Conservation (phyloP, 2,113 vertebrate species). For the Plotosus lineatus region DNA sequence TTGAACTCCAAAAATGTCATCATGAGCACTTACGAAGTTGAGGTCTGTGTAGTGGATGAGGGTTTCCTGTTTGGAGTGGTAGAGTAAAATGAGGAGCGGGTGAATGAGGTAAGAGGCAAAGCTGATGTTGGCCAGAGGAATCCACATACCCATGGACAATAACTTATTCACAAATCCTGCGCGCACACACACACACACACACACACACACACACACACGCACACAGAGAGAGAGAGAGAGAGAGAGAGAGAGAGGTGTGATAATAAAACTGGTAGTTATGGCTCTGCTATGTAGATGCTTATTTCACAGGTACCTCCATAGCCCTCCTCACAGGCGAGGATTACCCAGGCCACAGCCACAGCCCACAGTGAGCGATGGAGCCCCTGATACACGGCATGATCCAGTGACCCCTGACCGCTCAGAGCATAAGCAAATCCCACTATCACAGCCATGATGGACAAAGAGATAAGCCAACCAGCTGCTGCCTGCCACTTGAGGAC, state of each 20-base stretch:
- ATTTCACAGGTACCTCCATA: conserved; percentile 71
- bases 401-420: conserved; percentile 61
- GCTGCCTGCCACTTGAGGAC: conserved; percentile 71
- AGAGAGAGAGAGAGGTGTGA: background rate
- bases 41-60: conserved; percentile 76
- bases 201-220: conserved; percentile 4
- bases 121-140: conserved; percentile 77
- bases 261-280: background rate
- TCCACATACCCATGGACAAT: conserved; percentile 74
- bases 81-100: conserved; percentile 77
- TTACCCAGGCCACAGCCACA: conserved; percentile 75
- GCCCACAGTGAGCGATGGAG: conserved; percentile 79
- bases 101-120: conserved; percentile 83
- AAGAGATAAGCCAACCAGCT: conserved; percentile 73
- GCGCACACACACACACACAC: conserved; percentile 3
- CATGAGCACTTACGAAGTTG: conserved; percentile 75
- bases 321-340: conserved; percentile 80
- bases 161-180: conserved; percentile 72
- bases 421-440: conserved; percentile 71
- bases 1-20: background rate
- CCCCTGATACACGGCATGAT: conserved; percentile 78
- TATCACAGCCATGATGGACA: conserved; percentile 68
- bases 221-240: background rate
- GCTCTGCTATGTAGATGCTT: background rate
- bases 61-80: conserved; percentile 80